Base-by-base conservation (phyloP, 2,113 vertebrate genomes). In the Xiphorhynchus elegans region DNA sequence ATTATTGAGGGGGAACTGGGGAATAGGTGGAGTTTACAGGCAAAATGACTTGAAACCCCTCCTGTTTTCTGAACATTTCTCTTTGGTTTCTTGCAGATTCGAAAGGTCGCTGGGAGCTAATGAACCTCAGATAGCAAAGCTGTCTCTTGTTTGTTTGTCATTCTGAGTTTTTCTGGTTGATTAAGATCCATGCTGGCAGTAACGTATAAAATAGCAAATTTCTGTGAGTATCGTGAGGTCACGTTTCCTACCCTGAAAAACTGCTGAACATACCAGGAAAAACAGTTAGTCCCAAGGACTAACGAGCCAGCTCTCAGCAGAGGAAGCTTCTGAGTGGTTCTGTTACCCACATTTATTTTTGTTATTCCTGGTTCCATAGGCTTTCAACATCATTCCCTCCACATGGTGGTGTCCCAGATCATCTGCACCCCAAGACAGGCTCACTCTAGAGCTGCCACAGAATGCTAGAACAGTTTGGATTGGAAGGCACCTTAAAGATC, bases 161-260 rank as follows among this genome's bases (percentile, higher is more conserved):
- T 98, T 98, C 97, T 90, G 96, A 97, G 94, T 95, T 95, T 98
- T 98, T 98, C 98, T 97, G 96, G 97, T 98, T 98, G 98, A 98
- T 98, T 98, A 98, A 97, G 93, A 97, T 95, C 96, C 95, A 64
- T 60, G 83, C 94, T 97, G 96, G 97, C 97, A 97, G 96, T 44
- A 97, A 93, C 52, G 39, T 95, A 96, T 78, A 91, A 97, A 98
- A 96, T 80, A 95, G 87, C 93, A 96, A 93, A 89, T 88, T 75
- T 93, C 82, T 67, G 86, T 96, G 86, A 64, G 50, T 62, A 42
- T 29, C 74, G 92, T 46, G 86, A 94, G 93, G 96, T 97, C 83
- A 50, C 1, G 5, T 76, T 97, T 83, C 81, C 74, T 91, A 73
- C 62, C 59, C 80, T 62, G 92, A 75, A 87, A 95, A 95, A 96